phyloP scores from a whole-genome alignment of 1,140 invertebrate genomes.

The Octopus sinensis region DNA sequence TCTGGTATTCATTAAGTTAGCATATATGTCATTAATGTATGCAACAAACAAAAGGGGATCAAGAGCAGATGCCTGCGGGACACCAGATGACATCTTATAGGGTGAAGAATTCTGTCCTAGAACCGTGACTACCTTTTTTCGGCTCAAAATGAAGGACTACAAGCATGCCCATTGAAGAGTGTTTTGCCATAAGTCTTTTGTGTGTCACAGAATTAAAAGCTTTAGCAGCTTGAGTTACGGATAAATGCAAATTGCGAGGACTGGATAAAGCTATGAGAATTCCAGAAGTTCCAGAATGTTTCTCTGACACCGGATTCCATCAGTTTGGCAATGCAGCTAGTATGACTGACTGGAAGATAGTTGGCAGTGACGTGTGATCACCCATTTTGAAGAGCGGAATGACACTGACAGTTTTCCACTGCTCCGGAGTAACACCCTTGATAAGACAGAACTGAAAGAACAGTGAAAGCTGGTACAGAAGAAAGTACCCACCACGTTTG shows the following conservation, averaged over 20 bases:
- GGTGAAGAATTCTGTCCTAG: neutral
- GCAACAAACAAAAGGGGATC: too few relatives aligned
- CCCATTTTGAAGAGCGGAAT: neutral
- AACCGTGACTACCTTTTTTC: neutral
- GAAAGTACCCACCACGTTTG: neutral
- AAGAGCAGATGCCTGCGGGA: too few relatives aligned
- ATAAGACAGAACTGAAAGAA: neutral
- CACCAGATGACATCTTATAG: too few relatives aligned
- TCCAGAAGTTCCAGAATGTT: neutral
- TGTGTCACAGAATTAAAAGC: constrained; percentile 1
- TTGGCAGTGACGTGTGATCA: neutral
- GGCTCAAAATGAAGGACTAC: neutral
- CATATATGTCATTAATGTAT: too few relatives aligned
- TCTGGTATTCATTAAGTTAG: too few relatives aligned
- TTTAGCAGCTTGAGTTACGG: neutral
- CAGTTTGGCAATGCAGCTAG: neutral
- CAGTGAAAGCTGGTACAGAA: neutral
- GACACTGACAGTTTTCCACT: neutral
- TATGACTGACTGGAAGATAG: neutral
- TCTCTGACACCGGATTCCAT: neutral
- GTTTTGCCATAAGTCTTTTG: neutral
- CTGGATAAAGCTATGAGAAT: neutral
- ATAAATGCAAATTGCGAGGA: neutral
- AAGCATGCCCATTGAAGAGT: neutral
- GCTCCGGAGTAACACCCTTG: neutral